Conservation (phyloP, 2,797 vertebrate species). For the Orestias chungarensis region DNA sequence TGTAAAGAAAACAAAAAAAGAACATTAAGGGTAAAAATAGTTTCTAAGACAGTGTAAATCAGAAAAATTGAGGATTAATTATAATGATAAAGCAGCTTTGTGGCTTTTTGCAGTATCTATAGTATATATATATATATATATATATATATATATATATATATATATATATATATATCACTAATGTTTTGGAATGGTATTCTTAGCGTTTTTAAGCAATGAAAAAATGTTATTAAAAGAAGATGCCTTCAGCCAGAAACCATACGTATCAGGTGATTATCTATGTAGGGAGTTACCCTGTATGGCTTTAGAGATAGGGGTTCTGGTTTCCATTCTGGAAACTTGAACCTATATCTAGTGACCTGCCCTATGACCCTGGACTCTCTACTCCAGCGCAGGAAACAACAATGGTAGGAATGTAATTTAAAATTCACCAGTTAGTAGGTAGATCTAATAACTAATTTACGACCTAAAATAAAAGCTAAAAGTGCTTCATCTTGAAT, state of each 20-base stretch:
- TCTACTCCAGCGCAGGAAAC: conserved; percentile 7
- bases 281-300: neutral
- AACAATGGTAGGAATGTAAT: neutral
- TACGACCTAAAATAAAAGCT: neutral
- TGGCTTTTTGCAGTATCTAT: neutral
- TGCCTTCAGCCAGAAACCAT: neutral
- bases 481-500: neutral
- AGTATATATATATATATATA: no score
- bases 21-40: neutral
- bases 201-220: neutral
- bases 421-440: neutral
- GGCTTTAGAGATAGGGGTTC: conserved; percentile 3
- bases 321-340: conserved; percentile 19
- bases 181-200: neutral
- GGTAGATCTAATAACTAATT: neutral
- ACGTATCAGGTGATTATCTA: conserved; percentile 1
- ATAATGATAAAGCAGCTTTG: neutral
- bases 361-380: conserved; percentile 50
- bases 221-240: neutral
- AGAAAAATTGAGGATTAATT: neutral
- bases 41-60: neutral
- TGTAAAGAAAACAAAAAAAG: no score
- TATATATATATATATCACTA: neutral
- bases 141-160: no score
- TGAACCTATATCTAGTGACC: conserved; percentile 6